These are phyloP conservation scores for Chromoteleia sp. DNA, from an alignment of 2,888 invertebrate species.

Conservation along the genomic window DNA sequence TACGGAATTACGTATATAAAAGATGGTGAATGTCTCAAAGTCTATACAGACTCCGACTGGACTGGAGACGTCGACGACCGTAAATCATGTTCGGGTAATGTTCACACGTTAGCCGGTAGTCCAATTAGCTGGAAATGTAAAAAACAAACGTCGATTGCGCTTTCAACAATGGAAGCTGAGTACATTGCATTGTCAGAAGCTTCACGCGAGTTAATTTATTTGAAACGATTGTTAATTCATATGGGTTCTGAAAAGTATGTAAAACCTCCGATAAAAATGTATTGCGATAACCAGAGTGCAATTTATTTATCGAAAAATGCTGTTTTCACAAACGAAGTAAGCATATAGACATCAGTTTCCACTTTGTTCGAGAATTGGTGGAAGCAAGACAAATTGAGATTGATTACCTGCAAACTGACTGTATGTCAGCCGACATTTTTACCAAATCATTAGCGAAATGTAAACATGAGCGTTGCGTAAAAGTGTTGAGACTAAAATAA, in stretches of 20 bases:
- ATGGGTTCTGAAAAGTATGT: background rate
- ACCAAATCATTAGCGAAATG: constrained; percentile 10
- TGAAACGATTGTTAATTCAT: background rate
- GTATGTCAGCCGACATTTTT: constrained; percentile 5
- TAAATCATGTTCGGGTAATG: constrained; percentile 6
- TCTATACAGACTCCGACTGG: constrained; percentile 41
- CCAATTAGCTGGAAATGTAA: constrained; percentile 7
- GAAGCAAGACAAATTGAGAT: background rate
- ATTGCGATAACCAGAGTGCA: constrained; percentile 12
- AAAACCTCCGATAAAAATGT: background rate
- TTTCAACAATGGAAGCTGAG: constrained; percentile 13
- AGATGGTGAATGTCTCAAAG: constrained; percentile 33
- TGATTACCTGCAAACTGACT: background rate
- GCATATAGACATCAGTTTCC: constrained; percentile 10
- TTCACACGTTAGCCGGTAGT: constrained; percentile 1
- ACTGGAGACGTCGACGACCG: constrained; percentile 12
- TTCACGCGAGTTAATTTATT: background rate
- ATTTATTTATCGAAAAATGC: constrained; percentile 12
- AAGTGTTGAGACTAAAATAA: background rate
- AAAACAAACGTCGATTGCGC: constrained; percentile 6
- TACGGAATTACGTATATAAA: constrained; percentile 64
- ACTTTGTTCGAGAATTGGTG: constrained; percentile 5
- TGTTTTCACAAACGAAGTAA: constrained; percentile 11
- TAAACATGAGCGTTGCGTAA: constrained; percentile 3
- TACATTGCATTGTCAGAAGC: constrained; percentile 4